A percentile compares a stretch with the other conserved stretches of the same genome.
phyloP scores from a whole-genome alignment of 2,797 vertebrate genomes.

The Phrynocephalus forsythii region DNA sequence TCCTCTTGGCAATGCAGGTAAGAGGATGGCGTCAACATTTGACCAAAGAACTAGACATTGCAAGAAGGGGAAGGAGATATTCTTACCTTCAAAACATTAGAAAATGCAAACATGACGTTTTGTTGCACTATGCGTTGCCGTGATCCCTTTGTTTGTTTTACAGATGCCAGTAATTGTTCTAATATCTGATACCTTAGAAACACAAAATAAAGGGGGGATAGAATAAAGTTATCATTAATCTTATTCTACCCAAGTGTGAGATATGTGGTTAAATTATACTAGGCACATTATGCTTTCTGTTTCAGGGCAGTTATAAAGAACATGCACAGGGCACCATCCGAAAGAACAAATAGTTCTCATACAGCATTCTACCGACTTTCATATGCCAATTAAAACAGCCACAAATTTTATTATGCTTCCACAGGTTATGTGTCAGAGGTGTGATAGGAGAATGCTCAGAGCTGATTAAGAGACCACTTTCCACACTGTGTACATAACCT shows the following conservation, averaged over 20 bases:
- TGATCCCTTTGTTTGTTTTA: slow-evolving; percentile 89
- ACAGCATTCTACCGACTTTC: background rate
- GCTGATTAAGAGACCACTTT: background rate
- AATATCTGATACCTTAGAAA: slow-evolving; percentile 83
- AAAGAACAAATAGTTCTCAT: background rate
- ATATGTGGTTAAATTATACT: background rate
- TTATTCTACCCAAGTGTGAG: background rate
- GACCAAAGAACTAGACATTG: slow-evolving; percentile 11
- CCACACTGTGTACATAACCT: background rate
- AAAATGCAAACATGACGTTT: slow-evolving; percentile 86
- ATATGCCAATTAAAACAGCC: background rate
- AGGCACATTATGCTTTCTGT: background rate
- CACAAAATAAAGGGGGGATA: slow-evolving; percentile 49
- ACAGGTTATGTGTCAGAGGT: background rate
- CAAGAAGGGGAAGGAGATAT: slow-evolving; percentile 19
- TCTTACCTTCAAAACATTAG: slow-evolving; percentile 89
- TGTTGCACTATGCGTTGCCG: slow-evolving; percentile 87
- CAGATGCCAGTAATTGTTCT: slow-evolving; percentile 85
- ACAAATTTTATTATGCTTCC: background rate
- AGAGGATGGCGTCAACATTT: background rate
- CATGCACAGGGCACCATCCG: background rate
- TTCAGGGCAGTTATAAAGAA: background rate
- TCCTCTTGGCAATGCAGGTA: background rate
- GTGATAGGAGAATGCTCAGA: background rate
- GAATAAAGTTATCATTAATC: background rate